Conservation (phyloP, 2,888 invertebrate genomes). For the Nomada flava region DNA sequence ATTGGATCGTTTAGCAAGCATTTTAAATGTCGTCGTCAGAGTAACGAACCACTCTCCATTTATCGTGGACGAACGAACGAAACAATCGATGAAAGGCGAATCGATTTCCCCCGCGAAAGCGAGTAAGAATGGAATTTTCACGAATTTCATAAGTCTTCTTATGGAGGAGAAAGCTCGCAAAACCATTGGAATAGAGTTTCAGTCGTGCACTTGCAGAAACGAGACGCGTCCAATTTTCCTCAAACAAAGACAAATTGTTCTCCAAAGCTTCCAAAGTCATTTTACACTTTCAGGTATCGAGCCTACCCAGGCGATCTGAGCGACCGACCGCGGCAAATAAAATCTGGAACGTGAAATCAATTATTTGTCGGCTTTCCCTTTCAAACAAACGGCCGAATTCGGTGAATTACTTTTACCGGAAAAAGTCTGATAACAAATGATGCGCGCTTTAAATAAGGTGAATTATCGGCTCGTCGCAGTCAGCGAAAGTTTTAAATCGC, state of each 20-base stretch:
- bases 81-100: neutral
- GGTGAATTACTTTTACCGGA: too few species aligned
- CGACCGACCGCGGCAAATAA: neutral
- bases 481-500: neutral
- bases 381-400: too few species aligned
- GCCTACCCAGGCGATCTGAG: neutral
- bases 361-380: neutral
- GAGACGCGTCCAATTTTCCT: conserved; percentile 3
- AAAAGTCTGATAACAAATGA: neutral
- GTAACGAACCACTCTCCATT: conserved; percentile 1
- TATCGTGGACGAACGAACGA: neutral
- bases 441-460: neutral
- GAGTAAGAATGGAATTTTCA: neutral
- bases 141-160: conserved; percentile 10
- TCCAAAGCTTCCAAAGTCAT: neutral
- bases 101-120: neutral
- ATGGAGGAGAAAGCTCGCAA: neutral
- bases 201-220: neutral
- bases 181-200: neutral
- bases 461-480: neutral
- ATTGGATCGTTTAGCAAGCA: neutral
- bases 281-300: neutral
- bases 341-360: neutral
- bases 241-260: neutral
- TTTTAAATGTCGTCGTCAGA: neutral